A percentile compares a stretch with the other conserved stretches of the same genome.
phyloP scores from a whole-genome alignment of 1,140 invertebrate species.

The Leptopilina clavipes region DNA sequence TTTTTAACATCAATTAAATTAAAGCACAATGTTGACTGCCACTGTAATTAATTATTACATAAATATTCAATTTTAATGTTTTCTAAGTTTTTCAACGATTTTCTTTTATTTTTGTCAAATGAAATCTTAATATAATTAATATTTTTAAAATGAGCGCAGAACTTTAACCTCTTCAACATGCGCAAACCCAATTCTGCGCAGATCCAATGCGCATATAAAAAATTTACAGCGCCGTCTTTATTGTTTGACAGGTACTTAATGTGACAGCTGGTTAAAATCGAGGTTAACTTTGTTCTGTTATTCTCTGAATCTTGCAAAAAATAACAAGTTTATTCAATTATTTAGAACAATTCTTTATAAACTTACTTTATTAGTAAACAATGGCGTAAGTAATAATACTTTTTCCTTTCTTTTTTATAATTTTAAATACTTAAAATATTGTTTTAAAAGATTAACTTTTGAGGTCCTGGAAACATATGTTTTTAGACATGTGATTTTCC shows the following conservation, averaged over 20 bases:
- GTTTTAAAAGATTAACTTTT: neutral
- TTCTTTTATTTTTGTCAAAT: neutral
- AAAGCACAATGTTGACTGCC: neutral
- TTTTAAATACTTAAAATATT: neutral
- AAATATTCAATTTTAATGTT: no score
- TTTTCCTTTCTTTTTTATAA: neutral
- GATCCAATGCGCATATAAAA: neutral
- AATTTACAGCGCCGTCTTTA: neutral
- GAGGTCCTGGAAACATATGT: neutral
- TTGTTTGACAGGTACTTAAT: neutral
- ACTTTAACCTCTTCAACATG: neutral
- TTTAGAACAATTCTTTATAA: neutral
- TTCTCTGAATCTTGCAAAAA: conserved; percentile 39
- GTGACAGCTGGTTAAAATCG: conserved; percentile 34
- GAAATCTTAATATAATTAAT: neutral
- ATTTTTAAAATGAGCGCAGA: neutral
- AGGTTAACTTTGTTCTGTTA: conserved; percentile 3
- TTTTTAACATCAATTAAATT: neutral
- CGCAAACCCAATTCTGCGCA: neutral
- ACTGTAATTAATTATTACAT: no score
- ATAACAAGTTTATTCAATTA: neutral
- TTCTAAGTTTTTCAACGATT: neutral
- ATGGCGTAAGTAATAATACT: neutral
- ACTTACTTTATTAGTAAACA: neutral
- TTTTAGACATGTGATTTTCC: neutral